phyloP scores from a whole-genome alignment of 1,140 invertebrate genomes.

The Chionoecetes opilio region DNA sequence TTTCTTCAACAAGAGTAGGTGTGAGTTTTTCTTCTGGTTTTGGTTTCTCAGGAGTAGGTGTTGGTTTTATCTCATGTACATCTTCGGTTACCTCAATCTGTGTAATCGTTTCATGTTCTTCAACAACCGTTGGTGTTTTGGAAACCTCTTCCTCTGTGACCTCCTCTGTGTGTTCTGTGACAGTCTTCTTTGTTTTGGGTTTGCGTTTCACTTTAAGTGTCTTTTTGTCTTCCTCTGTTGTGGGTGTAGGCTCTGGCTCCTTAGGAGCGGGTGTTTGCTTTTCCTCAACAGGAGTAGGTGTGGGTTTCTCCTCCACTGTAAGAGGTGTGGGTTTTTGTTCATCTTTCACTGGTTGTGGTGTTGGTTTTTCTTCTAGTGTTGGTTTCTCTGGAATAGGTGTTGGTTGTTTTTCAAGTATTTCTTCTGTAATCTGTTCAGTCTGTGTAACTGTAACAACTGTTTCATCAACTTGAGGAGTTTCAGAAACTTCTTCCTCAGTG shows the following conservation, averaged over 20 bases:
- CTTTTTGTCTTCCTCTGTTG: background rate
- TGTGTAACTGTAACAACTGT: background rate
- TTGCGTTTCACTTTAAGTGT: slow-evolving; percentile 36
- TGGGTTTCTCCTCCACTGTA: slow-evolving; percentile 32
- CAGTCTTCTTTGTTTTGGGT: slow-evolving; percentile 29
- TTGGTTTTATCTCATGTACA: slow-evolving; percentile 10
- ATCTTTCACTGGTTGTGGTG: background rate
- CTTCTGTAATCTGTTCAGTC: too few relatives aligned
- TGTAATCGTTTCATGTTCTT: background rate
- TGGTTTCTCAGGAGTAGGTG: background rate
- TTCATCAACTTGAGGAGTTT: background rate
- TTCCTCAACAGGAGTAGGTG: slow-evolving; percentile 5
- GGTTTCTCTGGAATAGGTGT: background rate
- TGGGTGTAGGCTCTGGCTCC: background rate
- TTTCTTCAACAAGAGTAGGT: slow-evolving; percentile 6
- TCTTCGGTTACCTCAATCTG: background rate
- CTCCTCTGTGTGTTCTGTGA: slow-evolving; percentile 11
- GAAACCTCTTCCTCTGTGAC: background rate
- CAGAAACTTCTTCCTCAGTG: too few relatives aligned
- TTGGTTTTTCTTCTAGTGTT: background rate
- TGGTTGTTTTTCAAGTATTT: background rate
- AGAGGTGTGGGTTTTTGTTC: slow-evolving; percentile 34
- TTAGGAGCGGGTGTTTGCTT: slow-evolving; percentile 41
- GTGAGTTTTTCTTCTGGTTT: slow-evolving; percentile 31
- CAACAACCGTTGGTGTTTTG: background rate